phyloP scores from a whole-genome alignment of 2,888 invertebrate species.

The Drosophila suboccidentalis region DNA sequence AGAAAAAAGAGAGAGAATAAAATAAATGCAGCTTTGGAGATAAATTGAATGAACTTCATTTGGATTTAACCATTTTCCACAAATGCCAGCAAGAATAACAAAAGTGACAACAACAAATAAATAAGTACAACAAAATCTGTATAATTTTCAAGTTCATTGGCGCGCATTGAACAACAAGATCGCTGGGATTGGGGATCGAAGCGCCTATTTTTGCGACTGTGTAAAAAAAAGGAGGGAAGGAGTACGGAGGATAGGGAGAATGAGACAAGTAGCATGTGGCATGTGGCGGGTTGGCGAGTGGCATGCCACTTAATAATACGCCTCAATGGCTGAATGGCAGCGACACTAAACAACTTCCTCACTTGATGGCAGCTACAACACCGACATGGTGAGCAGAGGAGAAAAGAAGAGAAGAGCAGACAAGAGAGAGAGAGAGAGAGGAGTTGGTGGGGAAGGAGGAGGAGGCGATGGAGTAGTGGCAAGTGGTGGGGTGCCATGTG shows the following conservation, averaged over 20 bases:
- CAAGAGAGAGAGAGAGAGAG: neutral
- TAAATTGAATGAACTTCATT: constrained; percentile 24
- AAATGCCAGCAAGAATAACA: neutral
- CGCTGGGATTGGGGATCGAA: constrained; percentile 36
- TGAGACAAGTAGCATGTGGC: neutral
- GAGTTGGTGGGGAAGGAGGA: neutral
- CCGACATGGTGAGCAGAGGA: constrained; percentile 34
- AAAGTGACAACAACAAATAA: neutral
- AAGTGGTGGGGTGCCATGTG: constrained; percentile 26
- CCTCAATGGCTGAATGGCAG: constrained; percentile 59
- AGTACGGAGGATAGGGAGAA: neutral
- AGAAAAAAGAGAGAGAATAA: neutral
- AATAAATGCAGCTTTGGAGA: neutral
- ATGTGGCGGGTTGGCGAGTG: constrained; percentile 11
- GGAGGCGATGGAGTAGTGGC: neutral
- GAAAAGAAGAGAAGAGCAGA: neutral
- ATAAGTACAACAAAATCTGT: constrained; percentile 17
- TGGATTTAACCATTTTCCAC: constrained; percentile 22
- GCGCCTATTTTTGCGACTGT: neutral
- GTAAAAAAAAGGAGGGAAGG: too few relatives aligned
- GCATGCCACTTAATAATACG: constrained; percentile 63
- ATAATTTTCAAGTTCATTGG: constrained; percentile 65
- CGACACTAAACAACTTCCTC: constrained; percentile 67
- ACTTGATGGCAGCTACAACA: constrained; percentile 62
- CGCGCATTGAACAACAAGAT: constrained; percentile 38